Percentiles rank a stretch among this genome's conserved stretches.
Conservation (phyloP, 2,888 invertebrate genomes). For the Caenorhabditis doughertyi region DNA sequence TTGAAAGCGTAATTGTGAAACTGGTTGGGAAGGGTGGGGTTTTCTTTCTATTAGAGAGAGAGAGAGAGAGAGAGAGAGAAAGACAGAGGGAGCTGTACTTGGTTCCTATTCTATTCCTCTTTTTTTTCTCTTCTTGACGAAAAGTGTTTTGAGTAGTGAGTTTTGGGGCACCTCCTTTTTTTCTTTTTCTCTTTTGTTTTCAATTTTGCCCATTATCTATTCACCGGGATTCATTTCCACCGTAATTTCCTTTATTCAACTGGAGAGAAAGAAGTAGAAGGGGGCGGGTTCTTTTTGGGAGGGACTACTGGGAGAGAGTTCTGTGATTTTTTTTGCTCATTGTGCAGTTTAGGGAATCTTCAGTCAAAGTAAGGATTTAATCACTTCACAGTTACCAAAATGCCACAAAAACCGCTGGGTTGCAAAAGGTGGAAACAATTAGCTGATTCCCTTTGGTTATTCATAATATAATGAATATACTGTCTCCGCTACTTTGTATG, state of each 20-base stretch:
- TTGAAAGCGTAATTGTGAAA: slow-evolving; percentile 51
- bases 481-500: too few relatives aligned
- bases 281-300: too few relatives aligned
- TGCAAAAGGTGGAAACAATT: too few relatives aligned
- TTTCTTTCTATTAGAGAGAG: slow-evolving; percentile 3
- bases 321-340: too few relatives aligned
- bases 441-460: too few relatives aligned
- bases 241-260: slow-evolving; percentile 47
- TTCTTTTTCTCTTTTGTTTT: slow-evolving; percentile 24
- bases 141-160: slow-evolving; percentile 54
- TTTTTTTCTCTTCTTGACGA: slow-evolving; percentile 1
- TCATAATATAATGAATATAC: too few relatives aligned
- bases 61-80: background rate
- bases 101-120: slow-evolving; percentile 32
- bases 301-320: too few relatives aligned
- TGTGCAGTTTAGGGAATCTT: too few relatives aligned
- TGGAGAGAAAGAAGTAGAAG: background rate
- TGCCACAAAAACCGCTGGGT: too few relatives aligned
- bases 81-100: slow-evolving; percentile 43
- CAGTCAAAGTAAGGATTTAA: too few relatives aligned
- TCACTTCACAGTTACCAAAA: too few relatives aligned
- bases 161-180: slow-evolving; percentile 18
- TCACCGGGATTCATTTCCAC: slow-evolving; percentile 53
- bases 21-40: slow-evolving; percentile 42
- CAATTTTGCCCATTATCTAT: slow-evolving; percentile 33